These are phyloP conservation scores for Hippoglossus hippoglossus DNA, from an alignment of 2,797 vertebrate genomes.

Conservation along the genomic window DNA sequence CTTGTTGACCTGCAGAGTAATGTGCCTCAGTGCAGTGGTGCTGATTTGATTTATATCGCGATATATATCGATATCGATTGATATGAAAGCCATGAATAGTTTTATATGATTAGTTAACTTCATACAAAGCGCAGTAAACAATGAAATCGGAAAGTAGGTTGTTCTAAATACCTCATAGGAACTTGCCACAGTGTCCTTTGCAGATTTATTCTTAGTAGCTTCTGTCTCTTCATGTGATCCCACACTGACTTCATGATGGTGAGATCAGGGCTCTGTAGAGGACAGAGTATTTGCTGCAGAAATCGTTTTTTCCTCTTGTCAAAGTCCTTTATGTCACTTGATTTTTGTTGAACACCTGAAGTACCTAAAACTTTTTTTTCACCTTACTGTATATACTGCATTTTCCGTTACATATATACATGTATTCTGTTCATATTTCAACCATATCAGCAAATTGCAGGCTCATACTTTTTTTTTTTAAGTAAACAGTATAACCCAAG, in stretches of 20 bases:
- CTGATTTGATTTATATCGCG: too few relatives aligned
- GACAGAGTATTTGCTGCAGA: background rate
- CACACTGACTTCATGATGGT: background rate
- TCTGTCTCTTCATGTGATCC: conserved; percentile 1
- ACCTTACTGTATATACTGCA: too few relatives aligned
- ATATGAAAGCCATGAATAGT: background rate
- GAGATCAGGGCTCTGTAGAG: conserved; percentile 1
- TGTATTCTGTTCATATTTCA: too few relatives aligned
- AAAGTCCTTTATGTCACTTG: background rate
- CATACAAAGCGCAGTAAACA: background rate
- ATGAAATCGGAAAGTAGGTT: background rate
- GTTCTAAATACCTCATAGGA: background rate
- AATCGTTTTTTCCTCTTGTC: background rate
- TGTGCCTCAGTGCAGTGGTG: too few relatives aligned
- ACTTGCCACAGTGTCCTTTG: background rate
- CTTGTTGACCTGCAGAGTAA: too few relatives aligned
- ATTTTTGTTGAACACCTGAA: too few relatives aligned
- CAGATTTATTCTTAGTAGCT: background rate
- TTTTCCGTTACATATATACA: too few relatives aligned
- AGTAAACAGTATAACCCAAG: background rate
- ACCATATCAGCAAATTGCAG: too few relatives aligned
- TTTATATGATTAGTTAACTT: background rate
- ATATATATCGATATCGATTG: too few relatives aligned
- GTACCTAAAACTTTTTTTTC: too few relatives aligned
- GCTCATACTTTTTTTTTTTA: background rate